Conservation (phyloP, 2,888 invertebrate genomes). For the Disparrhopalites patrizii region DNA sequence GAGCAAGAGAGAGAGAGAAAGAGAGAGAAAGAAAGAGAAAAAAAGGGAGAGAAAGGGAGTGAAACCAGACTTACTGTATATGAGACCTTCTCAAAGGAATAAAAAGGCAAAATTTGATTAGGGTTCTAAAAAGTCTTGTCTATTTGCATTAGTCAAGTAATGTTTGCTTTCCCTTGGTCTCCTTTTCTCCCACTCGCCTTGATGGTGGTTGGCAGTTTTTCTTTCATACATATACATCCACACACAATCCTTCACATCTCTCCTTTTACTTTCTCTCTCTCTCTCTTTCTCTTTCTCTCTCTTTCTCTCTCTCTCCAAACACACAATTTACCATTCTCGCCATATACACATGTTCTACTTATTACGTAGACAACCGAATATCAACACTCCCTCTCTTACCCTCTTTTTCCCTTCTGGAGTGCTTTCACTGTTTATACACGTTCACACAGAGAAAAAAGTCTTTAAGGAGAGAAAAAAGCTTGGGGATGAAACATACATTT, state of each 20-base stretch:
- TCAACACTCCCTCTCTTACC: slow-evolving; percentile 6
- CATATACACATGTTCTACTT: slow-evolving; percentile 13
- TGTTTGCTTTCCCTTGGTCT: slow-evolving; percentile 25
- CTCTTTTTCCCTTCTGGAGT: background rate
- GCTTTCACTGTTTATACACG: background rate
- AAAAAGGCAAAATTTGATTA: slow-evolving; percentile 32
- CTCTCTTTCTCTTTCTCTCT: background rate
- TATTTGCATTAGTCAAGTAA: slow-evolving; percentile 33
- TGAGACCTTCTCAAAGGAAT: slow-evolving; percentile 18
- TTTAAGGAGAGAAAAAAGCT: background rate
- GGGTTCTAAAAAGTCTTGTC: slow-evolving; percentile 31
- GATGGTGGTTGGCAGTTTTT: slow-evolving; percentile 19
- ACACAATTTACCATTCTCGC: slow-evolving; percentile 2
- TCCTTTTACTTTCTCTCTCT: slow-evolving; percentile 2
- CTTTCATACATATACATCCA: slow-evolving; percentile 7
- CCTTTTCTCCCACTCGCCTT: slow-evolving; percentile 1
- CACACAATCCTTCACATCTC: slow-evolving; percentile 8
- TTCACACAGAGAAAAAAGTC: background rate
- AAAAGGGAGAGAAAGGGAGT: no score
- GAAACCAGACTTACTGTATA: background rate
- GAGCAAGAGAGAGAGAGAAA: background rate
- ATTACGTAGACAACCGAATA: slow-evolving; percentile 8
- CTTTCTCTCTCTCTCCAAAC: slow-evolving; percentile 5
- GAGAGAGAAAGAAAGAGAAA: background rate
- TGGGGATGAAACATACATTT: no score